A percentile compares a stretch with the other conserved stretches of the same genome.
Evolutionary conservation across 2,113 vertebrate genomes (phyloP).

Genomic region (Accipiter cooperii): DNA sequence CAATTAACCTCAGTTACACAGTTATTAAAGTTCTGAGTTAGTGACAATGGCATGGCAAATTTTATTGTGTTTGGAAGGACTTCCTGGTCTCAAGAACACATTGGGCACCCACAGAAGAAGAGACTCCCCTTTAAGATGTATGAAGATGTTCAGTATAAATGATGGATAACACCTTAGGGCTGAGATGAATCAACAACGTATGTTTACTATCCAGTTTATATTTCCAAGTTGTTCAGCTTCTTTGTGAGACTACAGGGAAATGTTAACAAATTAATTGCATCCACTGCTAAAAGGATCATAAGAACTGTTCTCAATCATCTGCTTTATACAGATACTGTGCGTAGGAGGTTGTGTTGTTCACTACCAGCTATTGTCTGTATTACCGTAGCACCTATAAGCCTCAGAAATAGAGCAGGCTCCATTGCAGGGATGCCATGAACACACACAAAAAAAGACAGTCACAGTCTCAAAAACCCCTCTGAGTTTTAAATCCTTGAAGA

Average conservation of each 20-base stretch:
- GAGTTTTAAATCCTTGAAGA: not conserved
- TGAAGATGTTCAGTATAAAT: not conserved
- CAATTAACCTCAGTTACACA: not conserved
- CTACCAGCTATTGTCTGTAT: not conserved
- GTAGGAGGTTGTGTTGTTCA: not conserved
- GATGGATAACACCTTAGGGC: not conserved
- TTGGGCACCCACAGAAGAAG: not conserved
- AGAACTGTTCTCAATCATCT: not conserved
- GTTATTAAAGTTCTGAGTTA: not conserved
- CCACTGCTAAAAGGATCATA: not conserved
- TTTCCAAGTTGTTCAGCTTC: not conserved
- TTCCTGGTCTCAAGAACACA: not conserved
- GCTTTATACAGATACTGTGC: not conserved
- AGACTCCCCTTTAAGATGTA: not conserved
- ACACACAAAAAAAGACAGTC: not conserved
- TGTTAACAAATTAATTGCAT: conserved; percentile 16
- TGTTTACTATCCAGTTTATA: not conserved
- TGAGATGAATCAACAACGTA: not conserved
- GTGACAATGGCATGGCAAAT: not conserved
- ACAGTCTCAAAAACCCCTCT: not conserved
- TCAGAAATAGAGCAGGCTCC: not conserved
- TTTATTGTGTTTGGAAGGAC: not conserved
- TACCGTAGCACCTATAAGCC: not conserved
- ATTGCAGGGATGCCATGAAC: not conserved
- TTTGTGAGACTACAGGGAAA: not conserved